Conservation (phyloP, 2,797 vertebrate species). For the Amniataba percoides region DNA sequence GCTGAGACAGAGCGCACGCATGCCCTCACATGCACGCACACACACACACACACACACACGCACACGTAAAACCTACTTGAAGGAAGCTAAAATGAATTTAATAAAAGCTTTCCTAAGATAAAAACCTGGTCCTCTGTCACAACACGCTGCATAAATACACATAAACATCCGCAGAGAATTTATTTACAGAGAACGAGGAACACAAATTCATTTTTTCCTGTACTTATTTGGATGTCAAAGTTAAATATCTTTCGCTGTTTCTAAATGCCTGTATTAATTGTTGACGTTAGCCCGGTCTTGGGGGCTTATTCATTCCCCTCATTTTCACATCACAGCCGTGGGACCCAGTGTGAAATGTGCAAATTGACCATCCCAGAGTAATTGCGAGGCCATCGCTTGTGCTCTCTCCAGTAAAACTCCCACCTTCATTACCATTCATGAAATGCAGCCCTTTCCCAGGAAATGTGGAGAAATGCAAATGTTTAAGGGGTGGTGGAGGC, state of each 20-base stretch:
- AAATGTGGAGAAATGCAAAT: slow-evolving; percentile 87
- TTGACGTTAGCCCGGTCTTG: slow-evolving; percentile 74
- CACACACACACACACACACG: not conserved
- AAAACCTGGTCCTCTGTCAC: slow-evolving; percentile 61
- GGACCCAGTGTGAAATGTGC: slow-evolving; percentile 81
- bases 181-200: slow-evolving; percentile 55
- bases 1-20: slow-evolving; percentile 41
- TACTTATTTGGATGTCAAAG: slow-evolving; percentile 72
- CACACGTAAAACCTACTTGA: slow-evolving; percentile 47
- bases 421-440: slow-evolving; percentile 88
- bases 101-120: slow-evolving; percentile 58
- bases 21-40: not conserved
- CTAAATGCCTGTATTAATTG: slow-evolving; percentile 82
- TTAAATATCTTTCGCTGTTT: slow-evolving; percentile 58
- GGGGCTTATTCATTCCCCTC: slow-evolving; percentile 82
- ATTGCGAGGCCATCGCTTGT: slow-evolving; percentile 83
- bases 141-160: slow-evolving; percentile 57
- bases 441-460: slow-evolving; percentile 84
- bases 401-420: slow-evolving; percentile 82
- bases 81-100: slow-evolving; percentile 64
- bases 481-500: slow-evolving; percentile 75
- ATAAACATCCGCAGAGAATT: slow-evolving; percentile 41
- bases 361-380: slow-evolving; percentile 83
- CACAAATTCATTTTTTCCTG: slow-evolving; percentile 36
- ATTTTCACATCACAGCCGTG: slow-evolving; percentile 83